Conservation (phyloP, 1,140 invertebrate genomes). For the Rhagoletis zephyria region DNA sequence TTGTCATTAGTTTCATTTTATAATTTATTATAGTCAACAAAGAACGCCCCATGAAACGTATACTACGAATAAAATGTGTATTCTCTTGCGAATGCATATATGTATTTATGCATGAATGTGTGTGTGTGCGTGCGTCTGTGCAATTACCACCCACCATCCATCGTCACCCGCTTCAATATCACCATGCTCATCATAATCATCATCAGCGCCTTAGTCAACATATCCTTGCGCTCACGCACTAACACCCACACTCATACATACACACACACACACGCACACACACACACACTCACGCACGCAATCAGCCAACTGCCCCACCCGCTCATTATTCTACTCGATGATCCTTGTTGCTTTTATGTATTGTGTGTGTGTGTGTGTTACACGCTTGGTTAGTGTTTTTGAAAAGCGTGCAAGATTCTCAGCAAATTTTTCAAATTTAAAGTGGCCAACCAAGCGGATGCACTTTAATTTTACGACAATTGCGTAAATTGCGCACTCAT, state of each 20-base stretch:
- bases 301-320: neutral
- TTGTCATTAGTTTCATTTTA: slow-evolving; percentile 73
- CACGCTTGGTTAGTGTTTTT: slow-evolving; percentile 64
- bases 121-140: neutral
- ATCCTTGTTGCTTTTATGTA: neutral
- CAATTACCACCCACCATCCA: slow-evolving; percentile 27
- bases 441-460: slow-evolving; percentile 72
- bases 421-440: slow-evolving; percentile 61
- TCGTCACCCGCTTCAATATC: neutral
- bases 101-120: neutral
- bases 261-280: neutral
- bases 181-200: slow-evolving; percentile 45
- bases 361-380: neutral
- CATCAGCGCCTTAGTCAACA: slow-evolving; percentile 44
- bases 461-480: slow-evolving; percentile 73
- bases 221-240: slow-evolving; percentile 19
- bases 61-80: slow-evolving; percentile 28
- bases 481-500: slow-evolving; percentile 71
- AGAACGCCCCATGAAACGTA: slow-evolving; percentile 50
- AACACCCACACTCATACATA: slow-evolving; percentile 5
- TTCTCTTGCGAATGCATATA: neutral
- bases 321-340: neutral
- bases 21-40: slow-evolving; percentile 72
- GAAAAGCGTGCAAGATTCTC: slow-evolving; percentile 69
- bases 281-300: neutral